Conservation (phyloP, 2,113 vertebrate species). For the Spermophilus dauricus region DNA sequence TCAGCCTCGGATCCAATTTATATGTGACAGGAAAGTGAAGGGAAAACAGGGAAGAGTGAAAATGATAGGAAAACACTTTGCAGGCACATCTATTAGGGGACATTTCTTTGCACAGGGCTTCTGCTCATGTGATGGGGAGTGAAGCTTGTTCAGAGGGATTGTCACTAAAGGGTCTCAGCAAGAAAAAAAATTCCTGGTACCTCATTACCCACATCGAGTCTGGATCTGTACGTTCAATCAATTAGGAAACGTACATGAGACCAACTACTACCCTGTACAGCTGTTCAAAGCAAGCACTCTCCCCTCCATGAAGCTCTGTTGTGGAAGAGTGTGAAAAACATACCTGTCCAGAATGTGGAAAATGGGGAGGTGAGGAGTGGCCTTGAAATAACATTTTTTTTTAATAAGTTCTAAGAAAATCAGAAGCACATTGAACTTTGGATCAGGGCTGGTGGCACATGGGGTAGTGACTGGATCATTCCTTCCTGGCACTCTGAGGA, state of each 20-base stretch:
- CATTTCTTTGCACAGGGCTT: not conserved
- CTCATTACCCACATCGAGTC: not conserved
- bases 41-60: constrained; percentile 24
- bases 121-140: rapidly evolving
- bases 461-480: constrained; percentile 65
- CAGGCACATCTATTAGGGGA: not conserved
- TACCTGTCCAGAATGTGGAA: constrained; percentile 67
- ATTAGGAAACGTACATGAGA: not conserved
- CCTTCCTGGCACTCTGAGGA: constrained; percentile 69
- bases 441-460: constrained; percentile 70
- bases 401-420: constrained; percentile 47
- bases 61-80: not conserved
- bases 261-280: not conserved
- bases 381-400: constrained; percentile 65
- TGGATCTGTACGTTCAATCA: not conserved
- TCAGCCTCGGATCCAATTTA: not conserved
- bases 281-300: constrained; percentile 40
- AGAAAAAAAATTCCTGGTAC: not conserved
- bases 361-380: constrained; percentile 66
- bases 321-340: constrained; percentile 20
- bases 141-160: not conserved
- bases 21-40: not conserved
- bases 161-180: not conserved
- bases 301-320: not conserved
- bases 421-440: constrained; percentile 69